Percentiles rank a stretch among this genome's conserved stretches.
phyloP scores from a whole-genome alignment of 1,140 invertebrate species.

The Drosophila tropicalis region DNA sequence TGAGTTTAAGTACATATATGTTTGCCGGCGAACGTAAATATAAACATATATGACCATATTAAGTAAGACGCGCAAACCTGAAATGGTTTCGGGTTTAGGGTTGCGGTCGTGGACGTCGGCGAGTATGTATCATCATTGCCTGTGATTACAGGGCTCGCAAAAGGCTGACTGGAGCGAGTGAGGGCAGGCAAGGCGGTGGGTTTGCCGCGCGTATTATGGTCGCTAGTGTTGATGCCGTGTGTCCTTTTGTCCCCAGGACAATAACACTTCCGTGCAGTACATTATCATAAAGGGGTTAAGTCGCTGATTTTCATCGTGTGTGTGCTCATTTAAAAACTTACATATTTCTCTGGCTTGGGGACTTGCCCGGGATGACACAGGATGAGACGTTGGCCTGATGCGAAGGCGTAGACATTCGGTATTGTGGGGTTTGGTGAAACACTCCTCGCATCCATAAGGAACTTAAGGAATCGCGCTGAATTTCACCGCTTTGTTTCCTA shows the following conservation, averaged over 20 bases:
- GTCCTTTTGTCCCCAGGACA: conserved; percentile 80
- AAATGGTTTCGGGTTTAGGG: conserved; percentile 33
- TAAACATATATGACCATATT: conserved; percentile 46
- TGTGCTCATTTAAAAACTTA: conserved; percentile 78
- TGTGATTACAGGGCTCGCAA: conserved; percentile 40
- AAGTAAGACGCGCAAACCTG: conserved; percentile 30
- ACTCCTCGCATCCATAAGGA: conserved; percentile 16
- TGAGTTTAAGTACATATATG: neutral
- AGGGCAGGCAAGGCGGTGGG: conserved; percentile 2
- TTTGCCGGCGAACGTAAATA: conserved; percentile 7
- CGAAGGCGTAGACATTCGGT: neutral
- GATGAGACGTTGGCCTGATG: conserved; percentile 3
- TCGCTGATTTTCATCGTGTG: conserved; percentile 81
- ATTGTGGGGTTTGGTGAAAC: too few relatives aligned
- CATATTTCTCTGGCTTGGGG: conserved; percentile 38
- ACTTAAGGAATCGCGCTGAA: conserved; percentile 73
- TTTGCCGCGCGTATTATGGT: conserved; percentile 53
- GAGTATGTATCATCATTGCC: conserved; percentile 61
- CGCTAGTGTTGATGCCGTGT: conserved; percentile 68
- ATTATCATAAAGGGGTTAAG: conserved; percentile 83
- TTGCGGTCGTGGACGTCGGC: conserved; percentile 37
- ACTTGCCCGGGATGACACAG: conserved; percentile 22
- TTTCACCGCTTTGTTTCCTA: conserved; percentile 78
- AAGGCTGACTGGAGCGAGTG: conserved; percentile 13
- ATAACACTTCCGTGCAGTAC: conserved; percentile 79